These are phyloP conservation scores for Laticauda colubrina DNA, from an alignment of 2,113 vertebrate species.

Conservation along the genomic window DNA sequence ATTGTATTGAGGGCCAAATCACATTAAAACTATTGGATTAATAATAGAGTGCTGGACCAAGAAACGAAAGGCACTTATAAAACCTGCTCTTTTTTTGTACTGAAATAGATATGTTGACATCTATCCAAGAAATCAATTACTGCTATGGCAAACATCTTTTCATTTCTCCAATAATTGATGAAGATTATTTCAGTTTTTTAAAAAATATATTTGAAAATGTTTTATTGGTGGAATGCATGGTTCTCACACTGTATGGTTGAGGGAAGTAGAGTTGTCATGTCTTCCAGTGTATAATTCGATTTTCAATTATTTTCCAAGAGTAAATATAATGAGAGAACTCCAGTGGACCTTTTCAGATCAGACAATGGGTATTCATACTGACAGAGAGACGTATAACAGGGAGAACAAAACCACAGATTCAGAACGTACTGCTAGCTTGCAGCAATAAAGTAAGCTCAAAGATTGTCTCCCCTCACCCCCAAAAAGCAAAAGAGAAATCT, in stretches of 20 bases:
- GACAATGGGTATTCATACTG: background rate
- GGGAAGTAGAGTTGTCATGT: background rate
- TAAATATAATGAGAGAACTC: background rate
- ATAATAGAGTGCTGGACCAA: background rate
- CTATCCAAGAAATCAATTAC: background rate
- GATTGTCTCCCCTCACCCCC: background rate
- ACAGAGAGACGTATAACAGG: background rate
- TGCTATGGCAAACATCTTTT: background rate
- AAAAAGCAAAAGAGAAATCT: background rate
- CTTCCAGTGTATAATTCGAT: background rate
- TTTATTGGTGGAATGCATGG: background rate
- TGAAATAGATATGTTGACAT: background rate
- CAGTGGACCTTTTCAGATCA: background rate
- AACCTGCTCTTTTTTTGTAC: background rate
- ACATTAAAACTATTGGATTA: background rate
- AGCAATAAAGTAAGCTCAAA: background rate
- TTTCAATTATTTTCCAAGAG: background rate
- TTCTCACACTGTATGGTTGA: background rate
- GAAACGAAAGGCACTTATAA: background rate
- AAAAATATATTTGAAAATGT: background rate
- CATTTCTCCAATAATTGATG: background rate
- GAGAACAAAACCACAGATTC: background rate
- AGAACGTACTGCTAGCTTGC: background rate
- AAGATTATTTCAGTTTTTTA: background rate
- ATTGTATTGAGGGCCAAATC: background rate